A percentile compares a stretch with the other conserved stretches of the same genome.
These are phyloP conservation scores for Monochamus alternatus DNA, from an alignment of 2,888 invertebrate genomes.

Conservation along the genomic window DNA sequence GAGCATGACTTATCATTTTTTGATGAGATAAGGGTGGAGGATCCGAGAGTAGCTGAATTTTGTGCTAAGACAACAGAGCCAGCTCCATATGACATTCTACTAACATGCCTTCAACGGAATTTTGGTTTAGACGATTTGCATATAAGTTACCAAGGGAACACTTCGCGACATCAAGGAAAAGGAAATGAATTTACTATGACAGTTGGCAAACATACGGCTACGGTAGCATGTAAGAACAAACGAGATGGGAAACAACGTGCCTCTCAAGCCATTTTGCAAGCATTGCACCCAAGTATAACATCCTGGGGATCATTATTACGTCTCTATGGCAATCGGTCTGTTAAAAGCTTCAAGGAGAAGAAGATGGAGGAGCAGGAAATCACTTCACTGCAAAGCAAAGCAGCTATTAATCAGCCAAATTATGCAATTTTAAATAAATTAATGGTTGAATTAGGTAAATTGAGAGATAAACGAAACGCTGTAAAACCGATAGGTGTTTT, in stretches of 20 bases:
- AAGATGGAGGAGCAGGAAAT: constrained; percentile 95
- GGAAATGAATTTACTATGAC: constrained; percentile 95
- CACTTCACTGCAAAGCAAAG: constrained; percentile 90
- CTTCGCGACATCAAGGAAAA: constrained; percentile 91
- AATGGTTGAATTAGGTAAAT: constrained; percentile 85
- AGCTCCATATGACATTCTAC: constrained; percentile 92
- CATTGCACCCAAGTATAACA: constrained; percentile 93
- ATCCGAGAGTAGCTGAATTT: constrained; percentile 94
- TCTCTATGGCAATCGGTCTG: constrained; percentile 92
- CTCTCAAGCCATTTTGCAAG: constrained; percentile 93
- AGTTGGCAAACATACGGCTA: constrained; percentile 92
- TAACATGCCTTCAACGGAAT: constrained; percentile 94
- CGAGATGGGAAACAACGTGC: constrained; percentile 97
- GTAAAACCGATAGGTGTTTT: constrained; percentile 76
- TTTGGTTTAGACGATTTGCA: constrained; percentile 92
- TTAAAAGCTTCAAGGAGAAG: constrained; percentile 93
- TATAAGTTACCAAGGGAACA: constrained; percentile 86
- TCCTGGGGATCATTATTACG: constrained; percentile 96
- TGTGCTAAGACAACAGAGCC: constrained; percentile 98
- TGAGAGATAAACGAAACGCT: constrained; percentile 76
- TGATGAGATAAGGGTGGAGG: constrained; percentile 94
- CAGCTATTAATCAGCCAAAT: constrained; percentile 92
- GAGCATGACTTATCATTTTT: constrained; percentile 82
- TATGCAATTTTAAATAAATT: constrained; percentile 91
- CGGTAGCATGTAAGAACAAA: constrained; percentile 96